A percentile compares a stretch with the other conserved stretches of the same genome.
Conservation (phyloP, 1,140 invertebrate genomes). For the Zaprionus inermis region DNA sequence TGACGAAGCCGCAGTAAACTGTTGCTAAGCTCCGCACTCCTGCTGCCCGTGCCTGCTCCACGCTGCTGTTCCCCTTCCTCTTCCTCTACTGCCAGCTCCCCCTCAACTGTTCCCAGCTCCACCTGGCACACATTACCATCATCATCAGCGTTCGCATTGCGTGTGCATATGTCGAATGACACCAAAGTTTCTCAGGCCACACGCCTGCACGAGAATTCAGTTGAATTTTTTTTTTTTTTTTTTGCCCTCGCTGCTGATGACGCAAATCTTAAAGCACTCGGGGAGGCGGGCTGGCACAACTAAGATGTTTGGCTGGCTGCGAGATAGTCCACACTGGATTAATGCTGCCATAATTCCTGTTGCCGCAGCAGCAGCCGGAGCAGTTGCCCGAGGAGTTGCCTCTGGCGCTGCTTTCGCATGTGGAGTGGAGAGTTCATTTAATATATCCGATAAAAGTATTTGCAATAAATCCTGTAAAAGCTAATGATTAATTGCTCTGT, state of each 20-base stretch:
- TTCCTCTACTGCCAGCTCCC: no score
- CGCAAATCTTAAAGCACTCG: conserved; percentile 75
- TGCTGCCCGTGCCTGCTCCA: neutral
- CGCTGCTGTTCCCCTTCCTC: neutral
- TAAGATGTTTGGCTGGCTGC: conserved; percentile 59
- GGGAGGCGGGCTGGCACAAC: conserved; percentile 8
- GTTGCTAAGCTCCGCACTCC: conserved; percentile 63
- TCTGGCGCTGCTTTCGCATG: conserved; percentile 15
- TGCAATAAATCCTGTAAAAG: conserved; percentile 83
- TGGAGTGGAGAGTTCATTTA: conserved; percentile 70
- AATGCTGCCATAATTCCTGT: conserved; percentile 79
- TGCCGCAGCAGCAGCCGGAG: conserved; percentile 35
- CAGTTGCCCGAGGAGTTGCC: conserved; percentile 30
- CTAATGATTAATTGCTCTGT: conserved; percentile 82
- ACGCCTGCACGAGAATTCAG: conserved; percentile 6
- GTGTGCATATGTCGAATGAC: conserved; percentile 55
- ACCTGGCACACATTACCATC: conserved; percentile 27
- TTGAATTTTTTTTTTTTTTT: no score
- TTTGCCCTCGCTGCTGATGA: conserved; percentile 44
- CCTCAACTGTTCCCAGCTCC: neutral
- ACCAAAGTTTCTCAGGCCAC: conserved; percentile 36
- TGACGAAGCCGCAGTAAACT: conserved; percentile 58
- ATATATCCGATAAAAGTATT: conserved; percentile 83
- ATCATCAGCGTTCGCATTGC: conserved; percentile 43
- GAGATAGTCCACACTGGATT: conserved; percentile 78